Evolutionary conservation across 2,888 invertebrate genomes (phyloP), one percentile per base, ranked within the genome.

Genomic region (Macaria liturata): DNA sequence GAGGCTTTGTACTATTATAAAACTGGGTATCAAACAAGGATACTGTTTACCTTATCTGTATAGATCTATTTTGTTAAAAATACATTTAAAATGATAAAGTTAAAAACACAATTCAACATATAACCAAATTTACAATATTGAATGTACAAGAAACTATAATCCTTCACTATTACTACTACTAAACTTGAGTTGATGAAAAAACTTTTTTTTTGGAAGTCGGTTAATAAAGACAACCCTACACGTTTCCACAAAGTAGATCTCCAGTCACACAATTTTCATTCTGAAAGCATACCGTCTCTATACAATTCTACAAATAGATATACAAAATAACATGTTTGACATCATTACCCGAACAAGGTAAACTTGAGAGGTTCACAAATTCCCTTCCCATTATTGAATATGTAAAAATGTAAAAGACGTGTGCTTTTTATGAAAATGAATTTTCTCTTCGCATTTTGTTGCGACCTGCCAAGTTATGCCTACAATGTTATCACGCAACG

Each of bases 391-490:
- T 61, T 57, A 64, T 64, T 62, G 60, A 60, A 47, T 59, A 55
- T 59, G 62, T 54, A 64, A 64, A 59, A 62, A 53, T 57, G 51
- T 50, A 54, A 30, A 58, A 55, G 54, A 61, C 52, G 59, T 59
- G 62, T 64, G 58, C 59, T 59, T 57, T 62, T 61, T 58, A 59
- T 45, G 50, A 64, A 64, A 62, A 62, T 59, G 64, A 54, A 62
- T 62, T 63, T 54, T 53, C 63, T 52, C 51, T 61, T 58, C 49
- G 45, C 64, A 57, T 67, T 64, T 61, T 66, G 56, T 63, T 65
- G 57, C 49, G 59, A 58, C 57, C 55, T 54, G 56, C 59, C 48
- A 59, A 64, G 62, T 65, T 67, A 61, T 59, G 43, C 50, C 58
- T 58, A 48, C 57, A 53, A 60, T 57, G 52, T 52, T 46, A 49